Conservation (phyloP, 2,113 vertebrate species). For the Anolis sagrei region DNA sequence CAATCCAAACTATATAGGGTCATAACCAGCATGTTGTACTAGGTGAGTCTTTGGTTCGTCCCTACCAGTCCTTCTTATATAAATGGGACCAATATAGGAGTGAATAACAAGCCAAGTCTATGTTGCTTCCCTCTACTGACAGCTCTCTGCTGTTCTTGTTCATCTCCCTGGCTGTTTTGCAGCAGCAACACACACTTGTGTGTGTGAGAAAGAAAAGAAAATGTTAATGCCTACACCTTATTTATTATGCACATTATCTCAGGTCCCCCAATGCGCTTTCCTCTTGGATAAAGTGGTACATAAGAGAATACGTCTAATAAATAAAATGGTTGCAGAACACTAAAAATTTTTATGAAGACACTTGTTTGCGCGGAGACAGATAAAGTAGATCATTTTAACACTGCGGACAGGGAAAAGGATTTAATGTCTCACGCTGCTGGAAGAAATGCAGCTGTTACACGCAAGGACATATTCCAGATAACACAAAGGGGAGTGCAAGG, state of each 20-base stretch:
- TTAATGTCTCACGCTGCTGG: not conserved
- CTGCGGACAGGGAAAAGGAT: not conserved
- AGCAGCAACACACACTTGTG: not conserved
- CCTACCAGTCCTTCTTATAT: not conserved
- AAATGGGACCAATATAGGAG: not conserved
- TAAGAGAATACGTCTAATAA: conserved; percentile 8
- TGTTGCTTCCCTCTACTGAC: not conserved
- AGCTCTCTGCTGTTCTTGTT: not conserved
- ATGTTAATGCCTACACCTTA: not conserved
- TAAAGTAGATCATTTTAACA: conserved; percentile 19
- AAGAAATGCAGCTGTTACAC: not conserved
- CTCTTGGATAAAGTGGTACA: conserved; percentile 2
- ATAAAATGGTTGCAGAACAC: not conserved
- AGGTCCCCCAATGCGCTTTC: not conserved
- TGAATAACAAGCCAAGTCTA: not conserved
- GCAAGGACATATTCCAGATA: not conserved
- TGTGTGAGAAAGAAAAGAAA: not conserved
- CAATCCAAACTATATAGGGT: too few species aligned
- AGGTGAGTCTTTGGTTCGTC: too few species aligned
- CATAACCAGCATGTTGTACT: too few species aligned
- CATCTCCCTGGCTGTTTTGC: not conserved
- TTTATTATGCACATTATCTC: conserved; percentile 7
- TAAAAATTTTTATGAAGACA: conserved; percentile 1
- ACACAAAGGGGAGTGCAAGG: too few species aligned
- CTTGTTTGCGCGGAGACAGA: not conserved